Conservation (phyloP, 2,888 invertebrate genomes). For the Eupithecia subumbrata region DNA sequence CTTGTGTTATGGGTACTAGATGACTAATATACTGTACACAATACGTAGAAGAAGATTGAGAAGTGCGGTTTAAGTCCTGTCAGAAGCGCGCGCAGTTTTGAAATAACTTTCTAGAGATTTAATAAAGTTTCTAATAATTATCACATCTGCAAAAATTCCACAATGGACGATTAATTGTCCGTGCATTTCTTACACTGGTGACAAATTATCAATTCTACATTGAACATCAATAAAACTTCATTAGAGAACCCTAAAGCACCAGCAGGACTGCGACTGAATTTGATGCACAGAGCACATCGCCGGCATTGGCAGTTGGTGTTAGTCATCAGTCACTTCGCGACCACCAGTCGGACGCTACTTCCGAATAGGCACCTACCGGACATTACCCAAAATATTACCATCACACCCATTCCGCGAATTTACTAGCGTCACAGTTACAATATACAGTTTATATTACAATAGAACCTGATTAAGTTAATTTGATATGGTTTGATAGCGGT, state of each 20-base stretch:
- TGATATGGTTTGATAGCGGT: not conserved
- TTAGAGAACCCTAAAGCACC: conserved; percentile 38
- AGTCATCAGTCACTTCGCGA: conserved; percentile 24
- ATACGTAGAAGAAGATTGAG: no score
- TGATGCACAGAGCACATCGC: conserved; percentile 32
- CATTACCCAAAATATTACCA: conserved; percentile 7
- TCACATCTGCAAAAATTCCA: not conserved
- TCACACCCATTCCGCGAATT: no score
- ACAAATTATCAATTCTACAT: not conserved
- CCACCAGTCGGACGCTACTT: conserved; percentile 34
- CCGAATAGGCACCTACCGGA: conserved; percentile 11
- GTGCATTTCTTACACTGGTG: not conserved
- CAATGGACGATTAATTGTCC: not conserved
- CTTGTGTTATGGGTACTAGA: no score
- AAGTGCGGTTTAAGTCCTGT: not conserved
- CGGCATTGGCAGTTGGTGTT: conserved; percentile 10
- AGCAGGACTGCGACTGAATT: conserved; percentile 48
- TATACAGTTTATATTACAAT: not conserved
- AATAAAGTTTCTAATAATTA: not conserved
- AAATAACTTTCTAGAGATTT: not conserved
- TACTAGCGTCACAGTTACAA: not conserved
- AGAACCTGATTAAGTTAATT: not conserved
- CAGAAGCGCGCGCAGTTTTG: not conserved
- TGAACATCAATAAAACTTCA: conserved; percentile 7
- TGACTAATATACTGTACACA: no score